Base-by-base conservation (phyloP, 1,140 invertebrate species). In the Zophobas morio region DNA sequence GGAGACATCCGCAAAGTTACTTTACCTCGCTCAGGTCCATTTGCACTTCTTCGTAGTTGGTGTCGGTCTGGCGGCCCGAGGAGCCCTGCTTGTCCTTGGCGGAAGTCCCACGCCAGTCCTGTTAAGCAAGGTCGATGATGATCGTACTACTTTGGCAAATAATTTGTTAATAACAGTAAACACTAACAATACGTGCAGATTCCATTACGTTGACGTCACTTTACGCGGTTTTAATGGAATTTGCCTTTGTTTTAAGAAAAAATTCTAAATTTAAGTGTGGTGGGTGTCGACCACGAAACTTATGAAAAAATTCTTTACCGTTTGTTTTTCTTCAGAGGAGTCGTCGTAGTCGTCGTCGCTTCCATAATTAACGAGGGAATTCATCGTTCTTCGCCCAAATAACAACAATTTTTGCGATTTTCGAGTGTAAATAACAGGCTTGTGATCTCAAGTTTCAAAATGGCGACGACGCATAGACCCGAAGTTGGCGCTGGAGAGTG, bases 11-110 rank as follows among this genome's bases (percentile, higher is more conserved):
- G 20, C n/a, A 42, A 42, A n/a, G 49, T 42, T 49, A 70, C 47
- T 80, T 83, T 90, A 90, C 89, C 89, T 90, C 89, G 86, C 89
- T 90, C 86, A 90, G 87, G 81, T 90, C 89, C 89, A 90, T 90
- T 83, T 88, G 88, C 35, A 90, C 88, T 57, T 88, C 87, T 74
- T 90, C 89, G 71, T 90, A 90, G 76, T 90, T 90, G 6, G 84
- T 86, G 75, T 89, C 89, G 6, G 70, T 76, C 51, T 83, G 80
- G 4, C 74, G 60, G 42, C 39, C 2, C 35, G 66, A 53, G 6
- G 1, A 42, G 37, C 5, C 40, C 51, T 54, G 77, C 53, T 80
- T 80, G 79, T 72, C 72, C 70, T 63, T 77, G 73, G 39, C 70
- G 80, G 76, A 34, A 37, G 40, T 70, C 56, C 74, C 8, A 40